Evolutionary conservation across 2,797 vertebrate species (phyloP).

Genomic region (Labeo calbasu): DNA sequence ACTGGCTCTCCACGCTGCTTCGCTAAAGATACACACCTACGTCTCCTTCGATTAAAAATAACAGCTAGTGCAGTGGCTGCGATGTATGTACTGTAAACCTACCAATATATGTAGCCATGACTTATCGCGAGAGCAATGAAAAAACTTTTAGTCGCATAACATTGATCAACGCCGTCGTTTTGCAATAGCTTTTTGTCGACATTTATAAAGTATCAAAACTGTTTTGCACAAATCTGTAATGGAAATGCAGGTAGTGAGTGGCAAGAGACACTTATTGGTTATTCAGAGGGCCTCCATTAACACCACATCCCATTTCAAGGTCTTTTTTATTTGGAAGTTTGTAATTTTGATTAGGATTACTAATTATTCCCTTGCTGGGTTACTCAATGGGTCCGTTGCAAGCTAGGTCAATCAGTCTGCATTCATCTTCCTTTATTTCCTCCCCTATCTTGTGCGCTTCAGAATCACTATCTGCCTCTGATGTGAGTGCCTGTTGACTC

Average conservation of each 20-base stretch:
- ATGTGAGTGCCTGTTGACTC: conserved; percentile 63
- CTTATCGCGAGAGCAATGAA: too few species aligned
- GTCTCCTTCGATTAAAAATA: too few species aligned
- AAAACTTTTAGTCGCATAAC: too few species aligned
- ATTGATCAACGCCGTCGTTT: too few species aligned
- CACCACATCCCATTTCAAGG: not conserved
- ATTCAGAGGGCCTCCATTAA: not conserved
- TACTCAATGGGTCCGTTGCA: conserved; percentile 4
- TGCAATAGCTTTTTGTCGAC: too few species aligned
- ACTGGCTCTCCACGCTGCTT: too few species aligned
- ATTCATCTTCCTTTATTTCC: conserved; percentile 5
- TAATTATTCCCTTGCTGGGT: conserved; percentile 36
- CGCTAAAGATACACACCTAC: too few species aligned
- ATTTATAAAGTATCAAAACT: too few species aligned
- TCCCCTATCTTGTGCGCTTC: conserved; percentile 59
- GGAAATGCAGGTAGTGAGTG: not conserved
- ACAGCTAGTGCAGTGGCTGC: too few species aligned
- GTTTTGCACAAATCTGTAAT: too few species aligned
- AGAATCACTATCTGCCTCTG: conserved; percentile 65
- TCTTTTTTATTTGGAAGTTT: conserved; percentile 14
- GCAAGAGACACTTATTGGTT: not conserved
- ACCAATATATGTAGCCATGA: too few species aligned
- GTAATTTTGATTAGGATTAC: conserved; percentile 22
- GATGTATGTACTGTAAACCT: too few species aligned
- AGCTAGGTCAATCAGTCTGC: conserved; percentile 2